These are phyloP conservation scores for Diaperis boleti DNA, from an alignment of 2,888 invertebrate species.

Conservation along the genomic window DNA sequence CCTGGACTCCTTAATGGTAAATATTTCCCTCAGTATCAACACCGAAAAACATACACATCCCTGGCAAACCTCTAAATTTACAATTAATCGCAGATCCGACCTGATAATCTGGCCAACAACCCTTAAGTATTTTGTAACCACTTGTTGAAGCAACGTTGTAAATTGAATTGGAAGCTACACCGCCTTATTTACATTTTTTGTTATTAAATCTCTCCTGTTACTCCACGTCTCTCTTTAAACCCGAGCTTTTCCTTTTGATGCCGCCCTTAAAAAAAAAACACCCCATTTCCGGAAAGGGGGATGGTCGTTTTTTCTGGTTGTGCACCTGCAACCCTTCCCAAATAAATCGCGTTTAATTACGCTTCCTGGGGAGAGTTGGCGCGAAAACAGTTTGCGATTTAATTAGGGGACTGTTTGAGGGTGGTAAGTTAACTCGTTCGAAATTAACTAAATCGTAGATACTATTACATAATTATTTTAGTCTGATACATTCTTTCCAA, in stretches of 20 bases:
- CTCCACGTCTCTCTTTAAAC: constrained; percentile 10
- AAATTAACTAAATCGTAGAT: too few relatives aligned
- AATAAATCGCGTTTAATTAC: constrained; percentile 10
- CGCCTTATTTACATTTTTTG: constrained; percentile 14
- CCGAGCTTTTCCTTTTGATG: not conserved
- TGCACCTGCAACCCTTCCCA: constrained; percentile 1
- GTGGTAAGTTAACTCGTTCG: too few relatives aligned
- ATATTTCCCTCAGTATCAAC: too few relatives aligned
- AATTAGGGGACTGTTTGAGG: constrained; percentile 1
- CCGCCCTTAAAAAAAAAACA: not conserved
- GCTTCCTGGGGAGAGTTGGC: constrained; percentile 7
- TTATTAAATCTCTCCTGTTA: constrained; percentile 11
- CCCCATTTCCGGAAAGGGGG: constrained; percentile 4
- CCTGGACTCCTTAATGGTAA: too few relatives aligned
- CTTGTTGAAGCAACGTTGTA: constrained; percentile 7
- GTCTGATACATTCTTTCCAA: too few relatives aligned
- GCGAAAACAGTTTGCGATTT: constrained; percentile 13
- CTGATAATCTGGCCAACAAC: constrained; percentile 6
- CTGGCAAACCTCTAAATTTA: too few relatives aligned
- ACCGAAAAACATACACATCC: too few relatives aligned
- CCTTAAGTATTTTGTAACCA: constrained; percentile 9
- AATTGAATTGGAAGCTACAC: constrained; percentile 7
- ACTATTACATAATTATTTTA: too few relatives aligned
- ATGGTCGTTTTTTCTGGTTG: constrained; percentile 2
- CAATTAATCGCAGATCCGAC: not conserved